Evolutionary conservation across 2,888 invertebrate species (phyloP), one percentile per base, ranked within the genome.

Genomic region (Dolichomitus sp.): DNA sequence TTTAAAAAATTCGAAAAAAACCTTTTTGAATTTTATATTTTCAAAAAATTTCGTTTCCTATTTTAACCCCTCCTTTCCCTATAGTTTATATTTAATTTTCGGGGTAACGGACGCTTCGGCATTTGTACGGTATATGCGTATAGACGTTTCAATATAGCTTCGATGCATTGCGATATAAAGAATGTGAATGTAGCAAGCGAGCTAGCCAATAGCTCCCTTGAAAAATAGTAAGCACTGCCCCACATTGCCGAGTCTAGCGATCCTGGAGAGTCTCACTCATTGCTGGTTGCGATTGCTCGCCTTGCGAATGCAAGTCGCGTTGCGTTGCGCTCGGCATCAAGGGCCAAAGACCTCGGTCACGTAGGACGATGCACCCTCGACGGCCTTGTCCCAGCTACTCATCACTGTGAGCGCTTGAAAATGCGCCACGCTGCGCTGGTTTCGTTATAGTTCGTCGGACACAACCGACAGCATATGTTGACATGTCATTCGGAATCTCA

Each of bases 341-440:
- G 82, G 84, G 82, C 84, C 85, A 86, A 90, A 90, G 91, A 91
- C 91, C 91, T 89, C 89, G 77, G 80, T 80, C 76, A 78, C 84
- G 78, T 86, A 88, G 91, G 89, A 89, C 91, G 90, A 90, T 90
- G 91, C 90, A 91, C 91, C 90, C 89, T 88, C 90, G 91, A 88
- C 91, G 92, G 90, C 91, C 91, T 92, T 91, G 89, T 89, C 91
- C 91, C 89, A 89, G 90, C 90, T 89, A 75, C 81, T 66, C 68
- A 48, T 57, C 37, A 23, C 69, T 37, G 54, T 37, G 68, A 48
- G 72, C 72, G 66, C 72, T 75, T 72, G 65, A 70, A 78, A 69
- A 74, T 74, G 82, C 83, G 83, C 80, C 48, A 77, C 80, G 72
- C 76, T 75, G 79, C 74, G 54, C 69, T 82, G 78, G 65, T 65